Evolutionary conservation across 2,888 invertebrate genomes (phyloP), one percentile per base, ranked within the genome.

Genomic region (Tuta absoluta): DNA sequence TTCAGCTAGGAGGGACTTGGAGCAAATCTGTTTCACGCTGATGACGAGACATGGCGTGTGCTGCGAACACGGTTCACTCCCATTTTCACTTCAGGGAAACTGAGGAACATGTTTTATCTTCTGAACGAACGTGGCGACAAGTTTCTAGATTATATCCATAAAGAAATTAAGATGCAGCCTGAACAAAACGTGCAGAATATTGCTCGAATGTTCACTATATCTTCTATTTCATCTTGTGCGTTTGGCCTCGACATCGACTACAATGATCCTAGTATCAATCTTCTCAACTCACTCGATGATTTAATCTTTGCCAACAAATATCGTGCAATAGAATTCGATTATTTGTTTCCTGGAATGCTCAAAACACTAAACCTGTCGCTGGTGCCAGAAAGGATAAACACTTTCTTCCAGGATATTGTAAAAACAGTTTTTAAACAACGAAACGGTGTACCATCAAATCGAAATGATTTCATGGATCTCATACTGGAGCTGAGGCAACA

Each of bases 61-160:
- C 68, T 85, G 11, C 76, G 85, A 63, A 76, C 72, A 45, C 72
- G 74, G 2, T 78, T 87, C n/a, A 78, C 81, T 1, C 84, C 86
- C 0, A 69, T 84, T 14, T 87, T 86, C 62, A 84, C 84, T 4
- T 75, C 85, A 0, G 80, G 81, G 2, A 86, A 87, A 71, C 67
- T 86, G n/a, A 86, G 79, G 66, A 82, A 80, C 38, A 86, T 87
- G 86, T 72, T 82, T 21, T 69, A 79, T 66, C 63, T 86, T 23
- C 67, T 87, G 19, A 67, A 67, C 23, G 79, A 82, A 33, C 73
- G 77, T 2, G 78, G 73, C 17, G 75, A 85, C 8, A 67, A 69
- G 10, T 82, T 82, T 41, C 28, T 78, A 0, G 65, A 79, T 0
- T 72, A 79, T 53, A 11, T 84, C 21, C 0, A 23, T 0, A 66